Evolutionary conservation across 2,113 vertebrate species (phyloP).

Genomic region (Pantherophis guttatus): DNA sequence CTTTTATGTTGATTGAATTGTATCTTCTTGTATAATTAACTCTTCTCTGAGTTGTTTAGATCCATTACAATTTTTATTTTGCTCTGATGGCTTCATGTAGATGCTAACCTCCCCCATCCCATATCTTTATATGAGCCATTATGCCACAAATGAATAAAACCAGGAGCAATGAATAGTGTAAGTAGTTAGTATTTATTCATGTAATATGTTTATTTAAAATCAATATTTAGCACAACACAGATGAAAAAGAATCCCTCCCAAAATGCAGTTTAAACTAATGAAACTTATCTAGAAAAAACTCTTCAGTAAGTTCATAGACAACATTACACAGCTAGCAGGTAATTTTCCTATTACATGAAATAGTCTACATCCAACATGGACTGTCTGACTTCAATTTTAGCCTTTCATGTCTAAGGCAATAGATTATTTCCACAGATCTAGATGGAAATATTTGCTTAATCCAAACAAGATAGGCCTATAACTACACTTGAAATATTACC

Average conservation of each 20-base stretch:
- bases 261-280: not conserved
- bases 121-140: not conserved
- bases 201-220: not conserved
- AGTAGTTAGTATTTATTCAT: not conserved
- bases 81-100: not conserved
- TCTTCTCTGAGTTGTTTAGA: not conserved
- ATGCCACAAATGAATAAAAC: not conserved
- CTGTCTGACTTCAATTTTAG: not conserved
- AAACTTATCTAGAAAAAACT: not conserved
- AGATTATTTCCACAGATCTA: not conserved
- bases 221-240: not conserved
- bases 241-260: not conserved
- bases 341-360: not conserved
- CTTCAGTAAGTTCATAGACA: not conserved
- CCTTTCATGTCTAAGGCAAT: not conserved
- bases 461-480: not conserved
- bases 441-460: not conserved
- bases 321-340: not conserved
- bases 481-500: not conserved
- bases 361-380: not conserved
- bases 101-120: not conserved
- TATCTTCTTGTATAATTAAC: not conserved
- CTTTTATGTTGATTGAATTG: not conserved
- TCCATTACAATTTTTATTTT: not conserved
- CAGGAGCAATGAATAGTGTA: not conserved